Conservation (phyloP, 1,140 invertebrate genomes). For the Drosophila kanapiae region DNA sequence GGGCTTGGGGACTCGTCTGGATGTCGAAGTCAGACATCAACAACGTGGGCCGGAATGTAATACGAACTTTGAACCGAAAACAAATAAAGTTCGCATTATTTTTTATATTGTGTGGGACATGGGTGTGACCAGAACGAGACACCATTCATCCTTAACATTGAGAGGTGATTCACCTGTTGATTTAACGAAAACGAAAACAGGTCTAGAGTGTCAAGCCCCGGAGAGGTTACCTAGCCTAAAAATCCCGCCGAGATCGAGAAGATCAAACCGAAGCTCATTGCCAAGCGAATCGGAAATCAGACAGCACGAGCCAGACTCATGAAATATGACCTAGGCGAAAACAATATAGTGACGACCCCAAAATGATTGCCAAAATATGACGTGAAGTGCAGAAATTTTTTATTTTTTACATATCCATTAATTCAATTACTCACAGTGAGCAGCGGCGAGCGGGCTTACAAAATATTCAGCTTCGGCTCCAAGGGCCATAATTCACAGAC, state of each 20-base stretch:
- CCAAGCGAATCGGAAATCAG: constrained; percentile 74
- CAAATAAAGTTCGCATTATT: background rate
- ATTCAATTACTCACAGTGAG: constrained; percentile 67
- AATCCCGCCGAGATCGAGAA: constrained; percentile 55
- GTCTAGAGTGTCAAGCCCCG: constrained; percentile 48
- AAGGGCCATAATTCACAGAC: constrained; percentile 75
- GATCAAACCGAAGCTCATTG: constrained; percentile 77
- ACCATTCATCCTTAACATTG: constrained; percentile 67
- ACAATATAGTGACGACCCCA: constrained; percentile 26
- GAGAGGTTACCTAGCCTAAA: constrained; percentile 32
- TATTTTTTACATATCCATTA: constrained; percentile 62
- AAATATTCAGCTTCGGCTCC: constrained; percentile 41
- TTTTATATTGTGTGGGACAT: constrained; percentile 13
- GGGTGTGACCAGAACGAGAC: constrained; percentile 68
- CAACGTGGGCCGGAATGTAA: background rate
- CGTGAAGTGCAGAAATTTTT: constrained; percentile 64
- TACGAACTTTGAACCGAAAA: constrained; percentile 30
- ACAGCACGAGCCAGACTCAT: constrained; percentile 53
- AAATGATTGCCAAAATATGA: constrained; percentile 71
- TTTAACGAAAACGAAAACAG: constrained; percentile 41
- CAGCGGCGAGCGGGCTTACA: constrained; percentile 43
- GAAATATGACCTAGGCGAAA: constrained; percentile 65
- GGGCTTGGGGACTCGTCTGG: constrained; percentile 8
- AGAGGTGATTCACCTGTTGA: constrained; percentile 70
- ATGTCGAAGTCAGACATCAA: background rate